Conservation (phyloP, 1,140 invertebrate genomes). For the Pogonomyrmex barbatus region DNA sequence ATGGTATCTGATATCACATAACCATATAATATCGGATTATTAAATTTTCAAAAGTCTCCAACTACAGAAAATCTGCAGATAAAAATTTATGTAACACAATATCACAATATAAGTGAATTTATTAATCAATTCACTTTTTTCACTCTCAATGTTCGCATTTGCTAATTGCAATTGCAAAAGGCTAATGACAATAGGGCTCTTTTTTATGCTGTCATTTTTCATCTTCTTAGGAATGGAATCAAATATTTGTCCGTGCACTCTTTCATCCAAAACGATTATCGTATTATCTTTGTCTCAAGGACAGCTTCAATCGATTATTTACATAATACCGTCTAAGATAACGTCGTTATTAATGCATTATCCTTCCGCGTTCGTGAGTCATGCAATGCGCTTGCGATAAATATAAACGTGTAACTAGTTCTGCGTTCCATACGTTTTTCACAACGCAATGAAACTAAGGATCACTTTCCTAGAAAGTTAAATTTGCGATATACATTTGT, state of each 20-base stretch:
- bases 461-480: background rate
- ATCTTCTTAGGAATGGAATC: background rate
- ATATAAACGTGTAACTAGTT: slow-evolving; percentile 47
- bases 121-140: background rate
- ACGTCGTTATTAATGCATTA: too few relatives aligned
- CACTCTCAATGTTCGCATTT: too few relatives aligned
- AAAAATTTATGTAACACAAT: background rate
- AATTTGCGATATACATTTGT: too few relatives aligned
- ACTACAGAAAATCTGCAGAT: background rate
- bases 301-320: too few relatives aligned
- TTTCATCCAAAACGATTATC: too few relatives aligned
- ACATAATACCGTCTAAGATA: background rate
- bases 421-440: slow-evolving; percentile 39
- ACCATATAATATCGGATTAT: background rate
- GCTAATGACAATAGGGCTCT: background rate
- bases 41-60: background rate
- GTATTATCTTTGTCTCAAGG: too few relatives aligned
- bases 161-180: too few relatives aligned
- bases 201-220: background rate
- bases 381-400: background rate
- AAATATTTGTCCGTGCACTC: background rate
- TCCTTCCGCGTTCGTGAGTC: background rate
- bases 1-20: background rate
- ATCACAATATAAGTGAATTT: background rate
- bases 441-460: background rate